Evolutionary conservation across 2,888 invertebrate genomes (phyloP).

Genomic region (Dryomyza anilis): DNA sequence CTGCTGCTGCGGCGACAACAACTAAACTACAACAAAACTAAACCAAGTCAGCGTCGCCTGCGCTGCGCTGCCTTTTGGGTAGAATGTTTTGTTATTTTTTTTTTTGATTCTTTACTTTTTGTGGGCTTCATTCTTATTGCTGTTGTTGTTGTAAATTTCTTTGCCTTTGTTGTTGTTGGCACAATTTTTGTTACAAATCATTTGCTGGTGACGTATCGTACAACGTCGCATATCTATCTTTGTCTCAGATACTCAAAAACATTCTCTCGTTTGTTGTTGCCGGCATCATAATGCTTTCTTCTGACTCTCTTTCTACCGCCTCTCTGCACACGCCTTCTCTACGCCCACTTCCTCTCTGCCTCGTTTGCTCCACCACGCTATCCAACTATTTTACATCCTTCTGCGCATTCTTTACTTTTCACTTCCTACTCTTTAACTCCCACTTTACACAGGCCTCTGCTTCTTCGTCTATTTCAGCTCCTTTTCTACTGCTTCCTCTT

Average conservation of each 20-base stretch:
- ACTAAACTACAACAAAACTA: conserved; percentile 40
- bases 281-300: no score
- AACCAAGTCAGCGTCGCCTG: conserved; percentile 31
- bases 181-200: conserved; percentile 42
- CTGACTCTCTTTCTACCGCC: conserved; percentile 4
- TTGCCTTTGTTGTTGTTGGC: conserved; percentile 43
- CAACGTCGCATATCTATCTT: conserved; percentile 7
- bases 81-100: neutral
- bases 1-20: conserved; percentile 56
- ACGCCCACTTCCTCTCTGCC: neutral
- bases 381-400: no score
- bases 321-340: neutral
- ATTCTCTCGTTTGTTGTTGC: no score
- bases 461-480: neutral
- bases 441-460: neutral
- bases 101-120: no score
- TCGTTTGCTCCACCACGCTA: neutral
- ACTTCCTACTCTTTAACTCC: neutral
- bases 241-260: no score
- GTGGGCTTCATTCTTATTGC: conserved; percentile 22
- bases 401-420: neutral
- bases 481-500: neutral
- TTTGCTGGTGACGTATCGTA: conserved; percentile 25
- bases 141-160: conserved; percentile 29
- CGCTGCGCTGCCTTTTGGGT: conserved; percentile 45